A percentile compares a stretch with the other conserved stretches of the same genome.
These are phyloP conservation scores for Ascidia mentula DNA, from an alignment of 23 tunicate species.

Conservation along the genomic window DNA sequence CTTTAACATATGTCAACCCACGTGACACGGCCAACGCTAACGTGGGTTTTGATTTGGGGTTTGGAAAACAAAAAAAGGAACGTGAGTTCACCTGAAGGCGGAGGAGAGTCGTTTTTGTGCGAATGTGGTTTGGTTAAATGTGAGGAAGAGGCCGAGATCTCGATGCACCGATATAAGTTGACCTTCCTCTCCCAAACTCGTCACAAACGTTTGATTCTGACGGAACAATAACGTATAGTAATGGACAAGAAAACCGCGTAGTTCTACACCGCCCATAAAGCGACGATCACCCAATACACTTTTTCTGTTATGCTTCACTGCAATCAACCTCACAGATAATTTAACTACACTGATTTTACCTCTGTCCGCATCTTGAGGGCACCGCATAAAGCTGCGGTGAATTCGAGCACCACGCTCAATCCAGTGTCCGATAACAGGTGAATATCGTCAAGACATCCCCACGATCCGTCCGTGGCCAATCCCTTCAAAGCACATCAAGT, in stretches of 20 bases:
- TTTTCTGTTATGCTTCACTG: no score
- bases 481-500: constrained; percentile 34
- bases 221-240: not conserved
- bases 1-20: no score
- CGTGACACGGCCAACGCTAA: no score
- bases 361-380: constrained; percentile 22
- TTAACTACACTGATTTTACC: not conserved
- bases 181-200: constrained; percentile 43
- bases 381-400: constrained; percentile 39
- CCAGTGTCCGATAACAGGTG: constrained; percentile 58
- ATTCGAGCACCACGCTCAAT: constrained; percentile 68
- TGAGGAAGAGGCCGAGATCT: constrained; percentile 46
- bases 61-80: not conserved
- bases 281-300: no score
- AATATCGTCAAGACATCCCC: constrained; percentile 84
- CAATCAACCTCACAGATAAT: not conserved
- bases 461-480: constrained; percentile 68
- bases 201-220: constrained; percentile 44
- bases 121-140: constrained; percentile 27
- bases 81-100: not conserved
- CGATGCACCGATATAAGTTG: constrained; percentile 33
- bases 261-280: no score
- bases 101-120: not conserved
- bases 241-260: no score
- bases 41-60: no score